Evolutionary conservation across 2,797 vertebrate genomes (phyloP).

Genomic region (Gila robusta): DNA sequence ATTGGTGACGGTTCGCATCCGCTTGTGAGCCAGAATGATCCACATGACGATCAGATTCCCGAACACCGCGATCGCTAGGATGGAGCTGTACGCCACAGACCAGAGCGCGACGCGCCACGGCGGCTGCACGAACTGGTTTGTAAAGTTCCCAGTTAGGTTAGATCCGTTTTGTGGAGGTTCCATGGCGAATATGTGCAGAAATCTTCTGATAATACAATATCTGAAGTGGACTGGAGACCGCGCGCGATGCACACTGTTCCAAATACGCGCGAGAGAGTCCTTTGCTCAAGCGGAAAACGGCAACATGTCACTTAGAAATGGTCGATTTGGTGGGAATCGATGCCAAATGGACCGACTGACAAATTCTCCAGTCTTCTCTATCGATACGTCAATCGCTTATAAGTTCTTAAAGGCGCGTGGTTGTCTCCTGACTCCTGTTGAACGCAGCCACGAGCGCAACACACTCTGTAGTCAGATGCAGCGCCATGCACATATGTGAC

Average conservation of each 20-base stretch:
- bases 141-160: constrained; percentile 79
- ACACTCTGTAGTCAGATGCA: constrained; percentile 59
- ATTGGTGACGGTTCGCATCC: constrained; percentile 97
- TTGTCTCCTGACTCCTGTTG: constrained; percentile 64
- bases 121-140: constrained; percentile 92
- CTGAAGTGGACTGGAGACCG: not conserved
- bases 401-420: constrained; percentile 15
- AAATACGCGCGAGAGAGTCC: constrained; percentile 1
- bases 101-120: constrained; percentile 95
- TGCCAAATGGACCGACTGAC: not conserved
- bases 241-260: not conserved
- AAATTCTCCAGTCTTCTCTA: not conserved
- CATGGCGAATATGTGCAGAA: constrained; percentile 66
- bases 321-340: not conserved
- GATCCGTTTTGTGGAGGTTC: constrained; percentile 73
- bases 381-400: not conserved
- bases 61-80: constrained; percentile 92
- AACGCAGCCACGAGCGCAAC: constrained; percentile 61
- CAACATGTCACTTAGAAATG: constrained; percentile 10
- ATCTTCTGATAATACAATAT: not conserved
- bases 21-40: constrained; percentile 97
- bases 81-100: constrained; percentile 91
- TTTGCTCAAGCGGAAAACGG: constrained; percentile 3
- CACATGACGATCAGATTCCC: constrained; percentile 96
- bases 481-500: constrained; percentile 68